A percentile compares a stretch with the other conserved stretches of the same genome.
Evolutionary conservation across 2,797 vertebrate species (phyloP).

Genomic region (Sebastes paucispinis): DNA sequence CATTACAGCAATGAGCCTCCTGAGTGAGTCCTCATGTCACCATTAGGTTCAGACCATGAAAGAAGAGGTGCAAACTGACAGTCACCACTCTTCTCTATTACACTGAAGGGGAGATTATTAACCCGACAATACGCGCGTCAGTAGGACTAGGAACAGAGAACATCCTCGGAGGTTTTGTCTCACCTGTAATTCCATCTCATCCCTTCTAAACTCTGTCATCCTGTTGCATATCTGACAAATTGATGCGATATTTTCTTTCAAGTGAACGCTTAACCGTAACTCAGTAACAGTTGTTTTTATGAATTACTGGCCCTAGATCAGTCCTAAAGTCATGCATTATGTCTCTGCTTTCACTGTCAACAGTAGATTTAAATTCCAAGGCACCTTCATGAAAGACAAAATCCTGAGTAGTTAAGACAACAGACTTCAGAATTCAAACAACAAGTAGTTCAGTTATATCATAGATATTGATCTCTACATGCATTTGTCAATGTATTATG

Average conservation of each 20-base stretch:
- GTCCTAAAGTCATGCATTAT: not conserved
- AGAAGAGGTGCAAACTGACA: constrained; percentile 73
- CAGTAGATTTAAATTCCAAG: not conserved
- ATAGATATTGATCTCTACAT: not conserved
- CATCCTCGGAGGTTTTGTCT: constrained; percentile 71
- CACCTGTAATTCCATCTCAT: constrained; percentile 68
- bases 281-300: not conserved
- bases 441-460: not conserved
- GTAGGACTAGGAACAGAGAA: constrained; percentile 47
- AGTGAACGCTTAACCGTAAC: not conserved
- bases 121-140: constrained; percentile 62
- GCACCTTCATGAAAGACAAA: not conserved
- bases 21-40: constrained; percentile 72
- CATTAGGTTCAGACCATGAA: constrained; percentile 63
- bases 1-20: constrained; percentile 61
- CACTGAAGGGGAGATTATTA: constrained; percentile 61
- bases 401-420: not conserved
- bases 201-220: constrained; percentile 32
- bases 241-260: not conserved
- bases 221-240: constrained; percentile 15
- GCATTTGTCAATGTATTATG: not conserved
- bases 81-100: constrained; percentile 73
- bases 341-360: not conserved
- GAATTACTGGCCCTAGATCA: not conserved
- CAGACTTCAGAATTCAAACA: not conserved